Percentiles rank a stretch among this genome's conserved stretches.
Evolutionary conservation across 1,140 invertebrate genomes (phyloP).

Genomic region (Cydia strobilella): DNA sequence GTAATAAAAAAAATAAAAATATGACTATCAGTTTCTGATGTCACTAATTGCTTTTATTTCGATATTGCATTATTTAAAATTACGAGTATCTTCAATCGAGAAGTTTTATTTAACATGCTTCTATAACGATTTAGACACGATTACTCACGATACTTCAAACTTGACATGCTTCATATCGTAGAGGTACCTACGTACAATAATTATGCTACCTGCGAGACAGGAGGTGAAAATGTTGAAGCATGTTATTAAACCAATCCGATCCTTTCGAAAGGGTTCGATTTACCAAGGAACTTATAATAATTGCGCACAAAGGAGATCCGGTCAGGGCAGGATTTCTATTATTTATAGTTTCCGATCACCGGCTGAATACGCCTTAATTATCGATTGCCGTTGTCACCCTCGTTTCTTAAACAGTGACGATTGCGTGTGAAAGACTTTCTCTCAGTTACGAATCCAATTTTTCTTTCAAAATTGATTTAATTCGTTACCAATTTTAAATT

Average conservation of each 20-base stretch:
- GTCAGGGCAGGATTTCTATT: constrained; percentile 72
- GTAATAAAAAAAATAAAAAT: no score
- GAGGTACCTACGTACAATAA: neutral
- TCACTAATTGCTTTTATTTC: no score
- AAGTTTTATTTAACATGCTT: no score
- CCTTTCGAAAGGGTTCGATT: constrained; percentile 71
- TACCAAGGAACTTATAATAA: constrained; percentile 68
- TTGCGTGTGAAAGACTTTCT: constrained; percentile 55
- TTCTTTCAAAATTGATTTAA: neutral
- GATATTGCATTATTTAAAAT: no score
- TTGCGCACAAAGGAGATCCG: constrained; percentile 75
- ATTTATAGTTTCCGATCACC: constrained; percentile 78
- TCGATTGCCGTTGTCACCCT: constrained; percentile 68
- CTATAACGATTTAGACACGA: no score
- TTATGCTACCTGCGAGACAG: constrained; percentile 63
- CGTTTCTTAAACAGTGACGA: constrained; percentile 68
- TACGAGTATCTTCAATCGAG: no score
- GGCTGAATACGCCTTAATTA: constrained; percentile 78
- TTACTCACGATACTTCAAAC: constrained; percentile 42
- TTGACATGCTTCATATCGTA: constrained; percentile 30
- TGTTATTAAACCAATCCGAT: constrained; percentile 75
- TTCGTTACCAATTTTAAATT: neutral
- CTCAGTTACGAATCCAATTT: constrained; percentile 37
- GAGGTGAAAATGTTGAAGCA: constrained; percentile 61
- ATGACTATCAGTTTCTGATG: no score